Base-by-base conservation (phyloP, 2,113 vertebrate species). In the Balaeniceps rex region DNA sequence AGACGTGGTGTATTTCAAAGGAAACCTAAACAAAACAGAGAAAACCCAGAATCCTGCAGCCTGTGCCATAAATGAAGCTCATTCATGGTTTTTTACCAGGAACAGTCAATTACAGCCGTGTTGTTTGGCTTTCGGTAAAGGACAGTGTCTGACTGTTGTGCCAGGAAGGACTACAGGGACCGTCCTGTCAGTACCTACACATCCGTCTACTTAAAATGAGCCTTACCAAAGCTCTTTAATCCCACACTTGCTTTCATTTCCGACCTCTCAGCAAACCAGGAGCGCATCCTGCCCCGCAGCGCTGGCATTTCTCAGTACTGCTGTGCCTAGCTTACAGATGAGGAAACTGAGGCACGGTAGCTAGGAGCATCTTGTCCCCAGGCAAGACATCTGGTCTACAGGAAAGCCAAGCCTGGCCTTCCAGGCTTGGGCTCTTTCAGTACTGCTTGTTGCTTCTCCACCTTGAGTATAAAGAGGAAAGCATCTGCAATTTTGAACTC, bases 1-100 rank as follows among this genome's bases (percentile, higher is more conserved):
- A 94, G 94, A 95, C 2, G 0, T 81, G 89, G 89, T 93, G n/a
- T 70, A 91, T 95, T 96, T 97, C 85, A 94, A 96, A 96, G 84
- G 87, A 94, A 96, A 94, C 77, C 68, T 93, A 88, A 92, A 94
- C 94, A 91, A 96, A 97, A 95, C 84, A 96, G 78, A 96, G 85
- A 94, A 94, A 96, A 95, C 55, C 92, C 83, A 95, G 93, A 95
- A 96, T 95, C 83, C 91, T 95, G 87, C 72, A 95, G 90, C 85
- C 60, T 74, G 33, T 96, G 92, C 92, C 92, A 90, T 96, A 96
- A 96, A 95, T 94, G 93, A 93, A 93, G 75, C 87, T 95, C 94
- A 95, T 96, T 97, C 94, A 94, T 93, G 44, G 0, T 94, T 91
- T 96, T 95, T 86, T 55, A 94, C 90, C 94, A 96, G 85, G 78